Evolutionary conservation across 2,888 invertebrate species (phyloP), one percentile per base, ranked within the genome.

Genomic region (Hirtodrosophila cameraria): DNA sequence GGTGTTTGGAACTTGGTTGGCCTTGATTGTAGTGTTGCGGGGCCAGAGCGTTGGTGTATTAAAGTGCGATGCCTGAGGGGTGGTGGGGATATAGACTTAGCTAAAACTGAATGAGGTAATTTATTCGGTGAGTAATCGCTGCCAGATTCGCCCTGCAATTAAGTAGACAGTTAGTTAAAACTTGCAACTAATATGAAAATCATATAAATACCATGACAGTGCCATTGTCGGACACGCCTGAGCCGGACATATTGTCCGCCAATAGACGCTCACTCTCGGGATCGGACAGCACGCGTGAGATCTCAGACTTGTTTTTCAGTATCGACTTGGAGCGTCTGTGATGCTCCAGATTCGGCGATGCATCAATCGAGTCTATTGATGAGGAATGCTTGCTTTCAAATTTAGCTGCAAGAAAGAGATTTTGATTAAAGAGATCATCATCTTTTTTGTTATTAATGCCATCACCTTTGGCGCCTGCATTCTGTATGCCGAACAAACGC

Each of bases 251-350:
- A 80, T 93, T 94, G 88, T 94, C 94, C 38, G 94, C 93, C 79
- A 95, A 93, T 42, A 95, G 92, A 70, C 94, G 93, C 91, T 95
- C 95, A 80, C 94, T 95, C 90, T 96, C 95, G 54, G 94, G 94
- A 90, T 96, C 95, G 60, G 92, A 90, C 20, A 91, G 90, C 30
- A 91, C 88, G 75, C 92, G 91, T 75, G 92, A 92, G 86, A 93
- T 92, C 80, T 94, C 94, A 42, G 95, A 94, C 90, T 95, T 95
- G 75, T 91, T 91, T 91, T 95, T 95, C 76, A 95, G 91, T 87
- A 96, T 95, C 69, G 95, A 95, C 89, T 94, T 95, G 58, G 95
- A 94, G 76, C 94, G 92, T 27, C 94, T 92, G 78, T 94, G 93
- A 61, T 93, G 92, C 78, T 94, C 94, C 80, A 94, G 90, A 87